Evolutionary conservation across 2,888 invertebrate species (phyloP), one percentile per base, ranked within the genome.

Genomic region (Odontomyia ornata): DNA sequence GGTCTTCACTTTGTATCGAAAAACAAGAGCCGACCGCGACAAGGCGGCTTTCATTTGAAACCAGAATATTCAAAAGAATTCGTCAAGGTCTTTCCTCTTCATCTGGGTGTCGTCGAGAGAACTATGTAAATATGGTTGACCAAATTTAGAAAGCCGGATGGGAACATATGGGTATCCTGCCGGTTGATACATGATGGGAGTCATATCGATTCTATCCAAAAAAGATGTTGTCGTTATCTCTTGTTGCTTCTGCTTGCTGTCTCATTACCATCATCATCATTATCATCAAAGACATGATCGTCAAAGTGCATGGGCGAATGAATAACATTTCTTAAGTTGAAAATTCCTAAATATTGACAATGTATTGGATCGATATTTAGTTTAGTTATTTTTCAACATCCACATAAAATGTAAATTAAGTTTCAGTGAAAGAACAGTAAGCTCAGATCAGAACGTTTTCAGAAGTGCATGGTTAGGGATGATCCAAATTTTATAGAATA

Each of bases 41-140:
- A 62, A 9, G 28, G 13, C 15, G 11, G 28, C 52, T 52, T 23
- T 28, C 30, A 21, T 56, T 46, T 0, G 18, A 23, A 15, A 47
- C 47, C 47, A 46, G 25, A 52, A 73, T 15, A 25, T 30, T 65
- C 36, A 72, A 72, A 73, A 57, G 36, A 60, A 60, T 36, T 47
- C 57, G 30, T 73, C 73, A 73, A 73, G 73, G 73, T 73, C 73
- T 73, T 73, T 23, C 25, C 36, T 21, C 52, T 52, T 18, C 36
- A 9, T 36, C 36, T n/a, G n/a, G 36, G 36, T 5, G 3, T 36
- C 36, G 3, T 36, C 5, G 9, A 9, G 9, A 15, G 52, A 13
- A n/a, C 52, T 52, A 52, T 52, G 52, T 52, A 52, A 52, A 52
- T 52, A 52, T 18, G 18, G 52, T 18, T 52, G 52, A 13, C 52